Conservation (phyloP, 1,140 invertebrate genomes). For the Dreissena polymorpha region DNA sequence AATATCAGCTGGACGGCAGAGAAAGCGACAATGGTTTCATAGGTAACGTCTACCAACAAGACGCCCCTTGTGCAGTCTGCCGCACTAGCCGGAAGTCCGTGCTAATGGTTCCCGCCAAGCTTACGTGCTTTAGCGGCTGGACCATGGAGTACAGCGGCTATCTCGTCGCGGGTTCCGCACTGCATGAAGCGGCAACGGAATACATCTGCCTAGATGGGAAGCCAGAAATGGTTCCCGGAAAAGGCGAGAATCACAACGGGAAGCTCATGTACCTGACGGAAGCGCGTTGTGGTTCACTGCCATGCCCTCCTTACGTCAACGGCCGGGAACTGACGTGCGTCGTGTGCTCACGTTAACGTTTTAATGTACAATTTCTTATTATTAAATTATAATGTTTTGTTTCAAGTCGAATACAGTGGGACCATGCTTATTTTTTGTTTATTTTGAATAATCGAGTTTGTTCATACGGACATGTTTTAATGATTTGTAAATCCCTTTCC, state of each 20-base stretch:
- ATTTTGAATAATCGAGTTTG: too few species aligned
- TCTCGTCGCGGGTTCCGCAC: constrained; percentile 45
- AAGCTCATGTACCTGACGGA: constrained; percentile 32
- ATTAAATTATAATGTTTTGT: too few species aligned
- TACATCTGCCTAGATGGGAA: constrained; percentile 48
- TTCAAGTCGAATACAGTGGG: too few species aligned
- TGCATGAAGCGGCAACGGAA: constrained; percentile 3
- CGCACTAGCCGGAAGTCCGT: background rate
- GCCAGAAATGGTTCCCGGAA: background rate
- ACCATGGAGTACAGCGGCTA: constrained; percentile 48
- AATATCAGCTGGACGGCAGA: too few species aligned
- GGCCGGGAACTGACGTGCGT: constrained; percentile 4
- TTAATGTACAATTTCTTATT: background rate
- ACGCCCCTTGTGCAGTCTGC: background rate
- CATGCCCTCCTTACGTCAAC: background rate
- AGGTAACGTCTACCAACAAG: background rate
- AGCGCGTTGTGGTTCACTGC: constrained; percentile 44
- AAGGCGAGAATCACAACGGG: constrained; percentile 10
- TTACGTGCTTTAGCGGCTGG: background rate
- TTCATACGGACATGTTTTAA: too few species aligned
- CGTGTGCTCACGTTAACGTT: constrained; percentile 7
- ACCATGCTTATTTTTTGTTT: too few species aligned
- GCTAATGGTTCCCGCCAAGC: background rate
- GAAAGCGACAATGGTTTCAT: too few species aligned
- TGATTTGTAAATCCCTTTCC: too few species aligned